Evolutionary conservation across 2,797 vertebrate species (phyloP).

Genomic region (Lutra lutra): DNA sequence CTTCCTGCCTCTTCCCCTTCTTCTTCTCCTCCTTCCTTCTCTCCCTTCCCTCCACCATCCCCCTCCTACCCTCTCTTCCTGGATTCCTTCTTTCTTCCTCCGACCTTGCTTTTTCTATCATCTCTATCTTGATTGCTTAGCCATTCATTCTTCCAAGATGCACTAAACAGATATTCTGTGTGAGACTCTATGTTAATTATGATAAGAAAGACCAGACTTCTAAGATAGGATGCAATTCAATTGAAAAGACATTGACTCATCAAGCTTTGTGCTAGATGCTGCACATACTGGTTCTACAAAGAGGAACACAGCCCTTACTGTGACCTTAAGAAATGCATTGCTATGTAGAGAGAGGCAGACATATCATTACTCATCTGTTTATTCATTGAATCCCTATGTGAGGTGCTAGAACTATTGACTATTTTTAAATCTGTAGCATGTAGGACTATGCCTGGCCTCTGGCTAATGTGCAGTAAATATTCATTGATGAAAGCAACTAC

Average conservation of each 20-base stretch:
- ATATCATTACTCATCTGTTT: not conserved
- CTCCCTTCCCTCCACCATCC: not conserved
- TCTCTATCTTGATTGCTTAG: not conserved
- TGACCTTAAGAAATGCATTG: not conserved
- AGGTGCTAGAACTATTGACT: not conserved
- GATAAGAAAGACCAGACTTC: not conserved
- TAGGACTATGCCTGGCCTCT: not conserved
- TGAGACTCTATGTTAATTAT: conserved; percentile 1
- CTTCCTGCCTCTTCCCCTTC: not conserved
- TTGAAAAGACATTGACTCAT: conserved; percentile 16
- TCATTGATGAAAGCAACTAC: not conserved
- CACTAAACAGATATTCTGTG: not conserved
- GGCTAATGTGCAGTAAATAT: not conserved
- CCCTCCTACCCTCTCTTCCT: not conserved
- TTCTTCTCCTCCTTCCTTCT: not conserved
- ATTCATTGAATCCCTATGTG: not conserved
- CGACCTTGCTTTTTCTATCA: not conserved
- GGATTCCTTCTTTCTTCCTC: not conserved
- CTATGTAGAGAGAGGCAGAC: not conserved
- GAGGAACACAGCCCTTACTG: not conserved
- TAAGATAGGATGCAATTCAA: not conserved
- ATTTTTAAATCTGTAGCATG: conserved; percentile 8
- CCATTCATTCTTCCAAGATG: not conserved
- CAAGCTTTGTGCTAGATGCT: not conserved
- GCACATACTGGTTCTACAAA: not conserved